These are phyloP conservation scores for Drosophila algonquin DNA, from an alignment of 2,888 invertebrate genomes.

Conservation along the genomic window DNA sequence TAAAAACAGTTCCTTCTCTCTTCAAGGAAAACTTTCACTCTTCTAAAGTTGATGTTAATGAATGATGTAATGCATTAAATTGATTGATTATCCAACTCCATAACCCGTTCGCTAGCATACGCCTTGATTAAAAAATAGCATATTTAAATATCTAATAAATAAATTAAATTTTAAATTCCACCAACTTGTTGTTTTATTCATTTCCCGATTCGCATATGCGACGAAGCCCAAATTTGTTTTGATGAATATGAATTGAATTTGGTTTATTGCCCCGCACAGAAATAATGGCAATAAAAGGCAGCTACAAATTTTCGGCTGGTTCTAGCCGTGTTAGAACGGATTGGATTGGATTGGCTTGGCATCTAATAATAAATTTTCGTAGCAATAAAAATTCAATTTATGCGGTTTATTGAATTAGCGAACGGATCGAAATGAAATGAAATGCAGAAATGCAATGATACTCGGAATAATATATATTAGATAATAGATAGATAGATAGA, in stretches of 20 bases:
- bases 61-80: too few species aligned
- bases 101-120: too few species aligned
- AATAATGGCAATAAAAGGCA: slow-evolving; percentile 20
- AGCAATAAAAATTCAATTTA: slow-evolving; percentile 48
- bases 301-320: slow-evolving; percentile 9
- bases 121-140: neutral
- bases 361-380: slow-evolving; percentile 39
- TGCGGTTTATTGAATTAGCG: slow-evolving; percentile 52
- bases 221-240: slow-evolving; percentile 19
- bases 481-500: slow-evolving; percentile 3
- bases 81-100: too few species aligned
- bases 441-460: slow-evolving; percentile 50
- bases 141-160: slow-evolving; percentile 4
- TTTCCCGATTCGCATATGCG: slow-evolving; percentile 10
- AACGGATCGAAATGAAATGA: slow-evolving; percentile 31
- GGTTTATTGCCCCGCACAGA: slow-evolving; percentile 21
- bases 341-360: slow-evolving; percentile 10
- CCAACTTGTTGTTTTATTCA: neutral
- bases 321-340: slow-evolving; percentile 24
- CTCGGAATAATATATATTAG: slow-evolving; percentile 5
- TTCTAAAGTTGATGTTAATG: too few species aligned
- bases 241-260: slow-evolving; percentile 45
- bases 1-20: too few species aligned
- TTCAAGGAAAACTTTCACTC: too few species aligned
- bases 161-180: slow-evolving; percentile 15